Evolutionary conservation across 1,140 invertebrate genomes (phyloP).

Genomic region (Drosophila gunungcola): DNA sequence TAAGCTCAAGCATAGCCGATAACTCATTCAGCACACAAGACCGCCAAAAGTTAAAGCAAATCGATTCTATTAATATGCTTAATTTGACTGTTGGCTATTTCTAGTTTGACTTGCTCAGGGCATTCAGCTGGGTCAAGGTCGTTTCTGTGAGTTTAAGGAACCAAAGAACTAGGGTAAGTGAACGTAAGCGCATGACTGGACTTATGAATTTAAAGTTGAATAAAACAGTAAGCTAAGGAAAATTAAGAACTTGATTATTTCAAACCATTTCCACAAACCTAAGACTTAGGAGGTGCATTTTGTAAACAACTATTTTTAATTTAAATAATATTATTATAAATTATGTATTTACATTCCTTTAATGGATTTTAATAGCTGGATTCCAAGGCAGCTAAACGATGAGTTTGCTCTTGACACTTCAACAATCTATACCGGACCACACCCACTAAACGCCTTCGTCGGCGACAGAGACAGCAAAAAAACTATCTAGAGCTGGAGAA

Average conservation of each 20-base stretch:
- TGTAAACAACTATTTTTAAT: too few species aligned
- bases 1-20: slow-evolving; percentile 10
- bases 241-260: too few species aligned
- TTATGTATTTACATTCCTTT: neutral
- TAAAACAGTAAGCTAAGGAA: neutral
- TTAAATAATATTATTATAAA: too few species aligned
- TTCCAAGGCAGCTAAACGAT: slow-evolving; percentile 2
- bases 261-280: too few species aligned
- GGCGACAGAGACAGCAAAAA: neutral
- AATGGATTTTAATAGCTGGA: neutral
- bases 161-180: slow-evolving; percentile 5
- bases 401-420: slow-evolving; percentile 2
- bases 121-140: slow-evolving; percentile 36
- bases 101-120: slow-evolving; percentile 11
- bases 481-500: slow-evolving; percentile 9
- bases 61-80: slow-evolving; percentile 31
- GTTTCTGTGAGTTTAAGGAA: slow-evolving; percentile 4
- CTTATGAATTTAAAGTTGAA: neutral
- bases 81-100: slow-evolving; percentile 15
- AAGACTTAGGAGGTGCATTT: neutral
- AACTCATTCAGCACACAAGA: slow-evolving; percentile 14
- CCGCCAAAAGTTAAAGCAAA: slow-evolving; percentile 2
- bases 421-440: neutral
- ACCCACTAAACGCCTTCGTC: neutral
- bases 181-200: neutral